A percentile compares a stretch with the other conserved stretches of the same genome.
Conservation (phyloP, 2,888 invertebrate genomes). For the Drosophila aldrichi region DNA sequence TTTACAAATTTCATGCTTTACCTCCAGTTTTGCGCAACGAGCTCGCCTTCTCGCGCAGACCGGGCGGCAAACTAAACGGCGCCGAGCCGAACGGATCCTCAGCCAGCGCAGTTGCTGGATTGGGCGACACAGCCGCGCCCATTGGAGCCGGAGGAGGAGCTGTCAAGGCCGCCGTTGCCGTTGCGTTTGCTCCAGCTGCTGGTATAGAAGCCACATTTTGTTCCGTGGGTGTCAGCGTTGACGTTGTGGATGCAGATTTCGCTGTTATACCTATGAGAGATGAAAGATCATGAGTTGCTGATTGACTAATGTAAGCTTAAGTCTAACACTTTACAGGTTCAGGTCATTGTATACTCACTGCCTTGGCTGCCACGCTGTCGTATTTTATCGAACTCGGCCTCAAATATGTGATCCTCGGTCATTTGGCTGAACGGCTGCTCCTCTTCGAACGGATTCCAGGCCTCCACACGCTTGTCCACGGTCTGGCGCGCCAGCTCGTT, state of each 20-base stretch:
- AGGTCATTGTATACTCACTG: constrained; percentile 87
- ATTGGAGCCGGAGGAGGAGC: constrained; percentile 9
- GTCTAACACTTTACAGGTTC: too few species aligned
- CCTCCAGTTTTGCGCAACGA: constrained; percentile 85
- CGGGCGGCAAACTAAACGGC: constrained; percentile 90
- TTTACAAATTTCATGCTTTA: constrained; percentile 85
- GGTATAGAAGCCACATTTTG: constrained; percentile 59
- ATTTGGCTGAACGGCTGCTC: constrained; percentile 90
- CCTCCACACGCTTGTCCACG: constrained; percentile 86
- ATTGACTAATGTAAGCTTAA: neutral
- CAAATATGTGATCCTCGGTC: constrained; percentile 93
- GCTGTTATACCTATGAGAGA: constrained; percentile 81
- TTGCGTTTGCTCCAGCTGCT: constrained; percentile 75
- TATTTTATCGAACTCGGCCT: constrained; percentile 93
- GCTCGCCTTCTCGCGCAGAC: constrained; percentile 85
- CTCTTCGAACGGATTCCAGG: constrained; percentile 95
- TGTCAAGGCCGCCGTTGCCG: constrained; percentile 18
- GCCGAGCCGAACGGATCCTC: constrained; percentile 93
- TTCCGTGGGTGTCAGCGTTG: constrained; percentile 84
- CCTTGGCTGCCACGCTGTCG: constrained; percentile 90
- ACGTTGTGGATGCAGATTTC: constrained; percentile 84
- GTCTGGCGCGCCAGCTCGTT: constrained; percentile 81
- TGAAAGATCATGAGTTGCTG: neutral
- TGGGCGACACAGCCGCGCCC: constrained; percentile 53
- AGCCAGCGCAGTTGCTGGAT: constrained; percentile 72